Evolutionary conservation across 2,113 vertebrate species (phyloP).

Genomic region (Scartelaos histophorus): DNA sequence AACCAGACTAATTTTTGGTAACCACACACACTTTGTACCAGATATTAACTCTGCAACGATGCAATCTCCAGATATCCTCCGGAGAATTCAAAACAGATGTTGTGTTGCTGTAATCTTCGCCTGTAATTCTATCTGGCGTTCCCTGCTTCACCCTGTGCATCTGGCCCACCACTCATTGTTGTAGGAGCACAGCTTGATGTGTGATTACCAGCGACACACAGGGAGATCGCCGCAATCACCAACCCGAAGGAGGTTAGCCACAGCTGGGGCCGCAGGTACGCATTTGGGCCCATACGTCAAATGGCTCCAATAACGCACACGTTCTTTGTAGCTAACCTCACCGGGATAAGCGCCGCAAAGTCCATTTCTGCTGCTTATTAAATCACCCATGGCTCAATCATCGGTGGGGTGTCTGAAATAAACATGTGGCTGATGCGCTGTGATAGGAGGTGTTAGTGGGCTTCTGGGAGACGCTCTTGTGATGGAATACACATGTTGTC

Average conservation of each 20-base stretch:
- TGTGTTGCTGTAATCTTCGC: not conserved
- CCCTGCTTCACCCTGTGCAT: slow-evolving; percentile 30
- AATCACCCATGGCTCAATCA: slow-evolving; percentile 64
- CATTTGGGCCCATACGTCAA: slow-evolving; percentile 47
- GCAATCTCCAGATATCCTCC: not conserved
- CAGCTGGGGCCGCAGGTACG: slow-evolving; percentile 58
- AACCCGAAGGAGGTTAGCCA: slow-evolving; percentile 45
- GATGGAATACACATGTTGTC: slow-evolving; percentile 32
- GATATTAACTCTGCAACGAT: not conserved
- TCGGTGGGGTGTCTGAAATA: slow-evolving; percentile 56
- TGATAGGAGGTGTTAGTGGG: slow-evolving; percentile 37
- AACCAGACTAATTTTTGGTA: not conserved
- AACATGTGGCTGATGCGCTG: slow-evolving; percentile 55
- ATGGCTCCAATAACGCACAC: slow-evolving; percentile 37
- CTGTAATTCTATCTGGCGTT: slow-evolving; percentile 26
- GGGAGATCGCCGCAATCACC: slow-evolving; percentile 71
- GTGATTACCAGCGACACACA: slow-evolving; percentile 65
- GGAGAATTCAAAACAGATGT: not conserved
- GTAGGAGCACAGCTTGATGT: slow-evolving; percentile 60
- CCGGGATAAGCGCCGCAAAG: slow-evolving; percentile 44
- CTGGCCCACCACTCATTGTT: slow-evolving; percentile 43
- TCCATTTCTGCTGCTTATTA: slow-evolving; percentile 64
- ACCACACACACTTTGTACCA: not conserved
- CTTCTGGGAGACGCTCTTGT: slow-evolving; percentile 16
- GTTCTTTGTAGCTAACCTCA: slow-evolving; percentile 37